Evolutionary conservation across 2,797 vertebrate species (phyloP), one percentile per base, ranked within the genome.

Genomic region (Nyctibius grandis): DNA sequence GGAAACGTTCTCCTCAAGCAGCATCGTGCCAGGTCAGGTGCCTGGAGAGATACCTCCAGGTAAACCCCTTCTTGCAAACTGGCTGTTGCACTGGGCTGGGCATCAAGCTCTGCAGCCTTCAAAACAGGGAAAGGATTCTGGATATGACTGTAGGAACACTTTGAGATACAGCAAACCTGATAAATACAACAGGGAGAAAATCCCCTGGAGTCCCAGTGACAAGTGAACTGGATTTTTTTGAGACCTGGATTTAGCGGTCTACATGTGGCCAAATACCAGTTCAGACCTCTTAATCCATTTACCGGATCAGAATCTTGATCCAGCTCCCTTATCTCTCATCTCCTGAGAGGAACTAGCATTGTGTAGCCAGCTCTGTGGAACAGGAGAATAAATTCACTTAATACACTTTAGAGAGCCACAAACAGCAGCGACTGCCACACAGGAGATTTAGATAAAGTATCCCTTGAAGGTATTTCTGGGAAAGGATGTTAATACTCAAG

Each of bases 11-110:
- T 83, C n/a, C 13, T 74, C 40, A 59, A 48, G 10, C 20, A 54
- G 51, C 16, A 15, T 12, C 64, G n/a, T 0, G 1, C 8, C 6
- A 17, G 15, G 16, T 53, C 29, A n/a, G 0, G 1, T 63, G 5
- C n/a, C 22, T 48, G 5, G 1, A 23, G 53, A 74, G 19, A 63
- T 9, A 45, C 4, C 12, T 65, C 18, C 16, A n/a, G 45, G 44
- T 9, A 86, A 80, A 88, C 5, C 3, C 15, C 33, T 51, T 81
- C 11, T 33, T 63, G n/a, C 33, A 74, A 51, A 77, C 9, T 36
- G 12, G 1, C 21, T 60, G 8, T 72, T 64, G 20, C 57, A 22
- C 15, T 80, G 42, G 23, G 20, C 34, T 51, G n/a, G 19, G 47
- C 53, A 70, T 33, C 36, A 78, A 84, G 11, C 1, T 38, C 68